These are phyloP conservation scores for Hemicentrotus pulcherrimus DNA, from an alignment of 35 echinoderm and acorn worm species.

Conservation along the genomic window DNA sequence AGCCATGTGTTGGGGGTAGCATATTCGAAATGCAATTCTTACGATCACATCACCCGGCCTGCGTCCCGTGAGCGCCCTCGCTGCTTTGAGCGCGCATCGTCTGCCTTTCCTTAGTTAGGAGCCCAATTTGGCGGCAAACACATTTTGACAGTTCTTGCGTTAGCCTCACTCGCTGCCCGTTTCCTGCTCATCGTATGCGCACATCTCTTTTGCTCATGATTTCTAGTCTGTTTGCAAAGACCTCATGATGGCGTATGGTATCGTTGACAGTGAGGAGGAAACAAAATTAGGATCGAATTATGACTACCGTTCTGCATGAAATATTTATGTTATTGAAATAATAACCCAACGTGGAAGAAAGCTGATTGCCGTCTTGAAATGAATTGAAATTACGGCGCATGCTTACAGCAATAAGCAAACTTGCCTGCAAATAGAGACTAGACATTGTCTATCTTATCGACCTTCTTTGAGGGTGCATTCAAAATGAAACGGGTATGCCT, in stretches of 20 bases:
- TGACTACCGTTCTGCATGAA: too few relatives aligned
- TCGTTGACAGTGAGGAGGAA: too few relatives aligned
- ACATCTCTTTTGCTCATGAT: background rate
- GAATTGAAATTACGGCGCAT: too few relatives aligned
- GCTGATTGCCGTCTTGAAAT: too few relatives aligned
- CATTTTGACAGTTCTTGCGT: slow-evolving; percentile 54
- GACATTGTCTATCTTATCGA: background rate
- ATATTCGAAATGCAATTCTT: background rate
- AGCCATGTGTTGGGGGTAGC: background rate
- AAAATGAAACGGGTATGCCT: slow-evolving; percentile 1
- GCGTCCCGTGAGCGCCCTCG: background rate
- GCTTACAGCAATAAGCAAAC: too few relatives aligned
- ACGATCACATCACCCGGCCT: slow-evolving; percentile 29
- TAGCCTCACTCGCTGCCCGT: slow-evolving; percentile 32
- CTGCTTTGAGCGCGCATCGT: background rate
- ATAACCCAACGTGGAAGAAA: too few relatives aligned
- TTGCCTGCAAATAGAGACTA: background rate
- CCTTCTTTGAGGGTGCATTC: background rate
- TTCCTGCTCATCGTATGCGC: slow-evolving; percentile 32
- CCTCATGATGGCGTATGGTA: background rate
- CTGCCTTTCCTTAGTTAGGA: background rate
- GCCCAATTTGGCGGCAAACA: slow-evolving; percentile 55
- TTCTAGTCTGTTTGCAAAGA: background rate
- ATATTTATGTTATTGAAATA: too few relatives aligned
- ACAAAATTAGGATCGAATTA: too few relatives aligned